These are phyloP conservation scores for Zapus hudsonius DNA, from an alignment of 2,113 vertebrate genomes.

Conservation along the genomic window DNA sequence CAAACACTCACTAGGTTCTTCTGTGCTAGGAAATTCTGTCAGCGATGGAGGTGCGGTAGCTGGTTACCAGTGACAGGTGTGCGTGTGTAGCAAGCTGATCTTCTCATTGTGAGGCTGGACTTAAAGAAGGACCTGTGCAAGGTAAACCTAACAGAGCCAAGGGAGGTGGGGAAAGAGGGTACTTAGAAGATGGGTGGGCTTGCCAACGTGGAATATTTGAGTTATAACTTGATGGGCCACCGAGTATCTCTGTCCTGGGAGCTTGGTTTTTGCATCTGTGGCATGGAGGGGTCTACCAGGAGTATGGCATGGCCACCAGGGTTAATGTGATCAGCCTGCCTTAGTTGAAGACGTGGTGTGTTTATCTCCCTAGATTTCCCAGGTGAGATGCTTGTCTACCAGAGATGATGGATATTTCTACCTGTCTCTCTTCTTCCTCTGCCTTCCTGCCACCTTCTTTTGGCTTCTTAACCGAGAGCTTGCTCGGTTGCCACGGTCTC, in stretches of 20 bases:
- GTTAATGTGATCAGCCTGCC: neutral
- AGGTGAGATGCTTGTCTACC: neutral
- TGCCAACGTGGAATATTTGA: neutral
- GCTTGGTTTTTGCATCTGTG: neutral
- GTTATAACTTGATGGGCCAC: neutral
- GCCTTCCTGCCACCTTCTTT: neutral
- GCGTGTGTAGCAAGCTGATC: neutral
- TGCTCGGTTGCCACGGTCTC: neutral
- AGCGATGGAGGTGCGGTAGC: neutral
- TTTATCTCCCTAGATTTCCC: neutral
- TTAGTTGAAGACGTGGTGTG: too few relatives aligned
- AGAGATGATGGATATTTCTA: neutral
- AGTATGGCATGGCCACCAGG: rapidly evolving
- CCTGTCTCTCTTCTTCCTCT: rapidly evolving
- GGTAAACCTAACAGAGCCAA: neutral
- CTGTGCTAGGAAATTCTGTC: neutral
- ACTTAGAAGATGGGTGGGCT: too few relatives aligned
- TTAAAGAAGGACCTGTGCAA: neutral
- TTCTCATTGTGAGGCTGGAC: neutral
- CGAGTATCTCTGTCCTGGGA: neutral
- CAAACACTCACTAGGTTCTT: neutral
- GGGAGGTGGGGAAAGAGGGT: rapidly evolving
- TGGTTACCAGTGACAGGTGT: neutral
- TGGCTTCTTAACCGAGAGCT: neutral
- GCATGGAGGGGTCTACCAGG: neutral